Percentiles rank a stretch among this genome's conserved stretches.
Conservation (phyloP, 1,140 invertebrate species). For the Tetramorium simillimum region DNA sequence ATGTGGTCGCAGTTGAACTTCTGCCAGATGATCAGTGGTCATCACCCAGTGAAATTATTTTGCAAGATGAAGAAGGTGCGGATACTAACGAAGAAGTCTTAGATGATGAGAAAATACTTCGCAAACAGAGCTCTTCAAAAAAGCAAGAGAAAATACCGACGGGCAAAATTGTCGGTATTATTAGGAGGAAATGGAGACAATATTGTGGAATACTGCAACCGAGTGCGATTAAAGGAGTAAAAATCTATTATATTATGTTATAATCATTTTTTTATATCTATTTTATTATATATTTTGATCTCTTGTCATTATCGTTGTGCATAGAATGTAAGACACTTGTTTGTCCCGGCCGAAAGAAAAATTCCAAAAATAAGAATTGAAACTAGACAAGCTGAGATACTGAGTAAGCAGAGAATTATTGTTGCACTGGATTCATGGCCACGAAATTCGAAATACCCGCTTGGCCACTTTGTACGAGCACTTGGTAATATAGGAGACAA, state of each 20-base stretch:
- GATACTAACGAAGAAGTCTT: constrained; percentile 70
- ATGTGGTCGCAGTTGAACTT: constrained; percentile 96
- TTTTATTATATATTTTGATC: neutral
- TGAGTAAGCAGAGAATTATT: constrained; percentile 95
- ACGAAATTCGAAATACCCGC: constrained; percentile 91
- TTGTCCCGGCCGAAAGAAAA: constrained; percentile 95
- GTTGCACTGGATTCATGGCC: constrained; percentile 98
- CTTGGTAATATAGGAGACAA: constrained; percentile 94
- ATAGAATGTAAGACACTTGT: constrained; percentile 92
- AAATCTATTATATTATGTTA: constrained; percentile 50
- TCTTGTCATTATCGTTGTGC: constrained; percentile 3
- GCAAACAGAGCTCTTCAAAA: constrained; percentile 77
- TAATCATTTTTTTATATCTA: neutral
- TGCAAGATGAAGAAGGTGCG: constrained; percentile 92
- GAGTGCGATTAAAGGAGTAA: constrained; percentile 91
- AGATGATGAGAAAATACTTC: constrained; percentile 87
- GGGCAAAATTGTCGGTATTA: constrained; percentile 97
- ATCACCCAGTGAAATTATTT: constrained; percentile 92
- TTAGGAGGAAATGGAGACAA: constrained; percentile 97
- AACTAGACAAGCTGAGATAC: constrained; percentile 93
- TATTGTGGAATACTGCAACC: constrained; percentile 97
- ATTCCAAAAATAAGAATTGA: constrained; percentile 97
- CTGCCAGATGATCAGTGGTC: constrained; percentile 97
- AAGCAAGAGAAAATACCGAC: constrained; percentile 89
- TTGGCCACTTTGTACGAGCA: constrained; percentile 95